Evolutionary conservation across 2,888 invertebrate genomes (phyloP).

Genomic region (Thymelicus acteon): DNA sequence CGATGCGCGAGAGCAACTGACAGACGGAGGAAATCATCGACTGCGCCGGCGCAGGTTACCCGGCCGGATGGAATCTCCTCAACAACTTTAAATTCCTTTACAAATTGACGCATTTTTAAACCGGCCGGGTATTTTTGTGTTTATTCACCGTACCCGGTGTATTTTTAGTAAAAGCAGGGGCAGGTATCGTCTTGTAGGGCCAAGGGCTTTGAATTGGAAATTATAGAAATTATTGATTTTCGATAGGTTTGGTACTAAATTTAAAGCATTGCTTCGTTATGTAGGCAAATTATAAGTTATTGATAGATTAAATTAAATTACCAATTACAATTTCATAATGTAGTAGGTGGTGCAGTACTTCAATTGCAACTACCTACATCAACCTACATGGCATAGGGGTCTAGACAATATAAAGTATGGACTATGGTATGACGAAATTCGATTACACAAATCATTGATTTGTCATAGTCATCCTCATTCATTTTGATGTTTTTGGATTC

Average conservation of each 20-base stretch:
- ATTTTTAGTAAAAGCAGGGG: constrained; percentile 78
- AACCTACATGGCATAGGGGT: not conserved
- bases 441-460: no score
- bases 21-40: constrained; percentile 69
- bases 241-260: not conserved
- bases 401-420: no score
- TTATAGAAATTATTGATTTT: constrained; percentile 5
- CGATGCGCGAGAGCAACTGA: constrained; percentile 78
- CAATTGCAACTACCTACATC: not conserved
- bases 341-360: not conserved
- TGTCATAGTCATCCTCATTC: no score
- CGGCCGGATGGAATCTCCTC: constrained; percentile 54
- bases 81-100: constrained; percentile 35
- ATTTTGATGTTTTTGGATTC: no score
- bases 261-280: not conserved
- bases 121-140: constrained; percentile 54
- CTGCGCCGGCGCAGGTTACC: constrained; percentile 72
- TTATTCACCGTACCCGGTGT: constrained; percentile 77
- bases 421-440: no score
- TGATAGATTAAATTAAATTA: not conserved
- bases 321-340: not conserved
- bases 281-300: not conserved
- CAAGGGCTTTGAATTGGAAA: constrained; percentile 60
- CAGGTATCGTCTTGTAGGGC: constrained; percentile 75
- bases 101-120: constrained; percentile 42